A percentile compares a stretch with the other conserved stretches of the same genome.
Conservation (phyloP, 2,797 vertebrate species). For the Trachurus trachurus region DNA sequence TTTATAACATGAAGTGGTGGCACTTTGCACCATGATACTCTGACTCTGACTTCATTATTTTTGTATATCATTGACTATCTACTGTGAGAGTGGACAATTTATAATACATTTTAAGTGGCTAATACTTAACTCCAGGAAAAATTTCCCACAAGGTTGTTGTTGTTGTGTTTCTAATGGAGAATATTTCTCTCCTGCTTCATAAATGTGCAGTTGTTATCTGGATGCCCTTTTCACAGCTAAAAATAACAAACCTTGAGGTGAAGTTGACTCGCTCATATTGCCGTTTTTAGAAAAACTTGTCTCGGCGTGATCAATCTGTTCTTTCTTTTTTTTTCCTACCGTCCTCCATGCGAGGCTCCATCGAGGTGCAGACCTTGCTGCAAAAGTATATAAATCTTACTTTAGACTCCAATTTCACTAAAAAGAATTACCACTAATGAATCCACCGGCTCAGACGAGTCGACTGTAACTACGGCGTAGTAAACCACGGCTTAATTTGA, state of each 20-base stretch:
- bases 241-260: constrained; percentile 2
- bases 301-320: background rate
- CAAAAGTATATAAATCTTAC: background rate
- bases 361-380: background rate
- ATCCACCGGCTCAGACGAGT: constrained; percentile 5
- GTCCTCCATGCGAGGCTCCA: background rate
- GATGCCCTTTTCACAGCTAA: background rate
- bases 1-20: background rate
- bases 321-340: background rate
- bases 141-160: background rate
- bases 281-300: constrained; percentile 8
- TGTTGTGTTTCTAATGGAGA: too few relatives aligned
- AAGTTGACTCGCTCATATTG: background rate
- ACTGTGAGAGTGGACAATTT: background rate
- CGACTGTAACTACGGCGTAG: too few relatives aligned
- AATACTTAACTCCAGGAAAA: background rate
- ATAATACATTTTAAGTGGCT: background rate
- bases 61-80: background rate
- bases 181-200: background rate
- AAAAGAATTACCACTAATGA: constrained; percentile 1
- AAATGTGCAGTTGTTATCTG: background rate
- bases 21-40: background rate
- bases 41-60: background rate
- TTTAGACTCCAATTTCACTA: background rate
- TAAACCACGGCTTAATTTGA: constrained; percentile 14